Evolutionary conservation across 2,888 invertebrate species (phyloP).

Genomic region (Archaeoteleia sp.): DNA sequence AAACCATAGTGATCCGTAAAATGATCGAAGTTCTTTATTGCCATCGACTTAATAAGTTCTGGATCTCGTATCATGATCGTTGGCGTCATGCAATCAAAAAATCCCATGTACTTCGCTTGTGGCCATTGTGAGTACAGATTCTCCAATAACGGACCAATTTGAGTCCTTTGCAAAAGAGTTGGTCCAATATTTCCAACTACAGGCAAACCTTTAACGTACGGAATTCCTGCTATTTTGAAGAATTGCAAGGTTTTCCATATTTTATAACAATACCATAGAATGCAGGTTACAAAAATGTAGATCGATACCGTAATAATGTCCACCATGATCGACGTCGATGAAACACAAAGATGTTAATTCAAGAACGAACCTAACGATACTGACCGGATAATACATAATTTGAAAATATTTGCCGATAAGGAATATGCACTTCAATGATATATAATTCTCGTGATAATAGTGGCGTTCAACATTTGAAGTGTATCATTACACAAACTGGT

Average conservation of each 20-base stretch:
- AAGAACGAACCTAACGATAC: too few relatives aligned
- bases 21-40: conserved; percentile 39
- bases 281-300: too few relatives aligned
- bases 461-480: too few relatives aligned
- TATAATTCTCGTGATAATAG: too few relatives aligned
- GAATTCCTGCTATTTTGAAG: conserved; percentile 34
- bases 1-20: conserved; percentile 54
- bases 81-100: conserved; percentile 56
- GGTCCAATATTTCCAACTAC: conserved; percentile 54
- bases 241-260: conserved; percentile 16
- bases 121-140: conserved; percentile 49
- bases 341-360: too few relatives aligned
- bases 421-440: too few relatives aligned
- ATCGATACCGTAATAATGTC: too few relatives aligned
- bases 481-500: too few relatives aligned
- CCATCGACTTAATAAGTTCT: conserved; percentile 57
- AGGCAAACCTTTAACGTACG: conserved; percentile 39
- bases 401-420: too few relatives aligned
- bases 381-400: too few relatives aligned
- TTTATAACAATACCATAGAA: too few relatives aligned
- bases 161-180: conserved; percentile 26
- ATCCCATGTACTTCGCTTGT: conserved; percentile 60
- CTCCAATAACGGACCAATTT: conserved; percentile 40
- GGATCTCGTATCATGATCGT: conserved; percentile 58
- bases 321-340: too few relatives aligned